Conservation (phyloP, 2,113 vertebrate species). For the Hydropotes inermis region DNA sequence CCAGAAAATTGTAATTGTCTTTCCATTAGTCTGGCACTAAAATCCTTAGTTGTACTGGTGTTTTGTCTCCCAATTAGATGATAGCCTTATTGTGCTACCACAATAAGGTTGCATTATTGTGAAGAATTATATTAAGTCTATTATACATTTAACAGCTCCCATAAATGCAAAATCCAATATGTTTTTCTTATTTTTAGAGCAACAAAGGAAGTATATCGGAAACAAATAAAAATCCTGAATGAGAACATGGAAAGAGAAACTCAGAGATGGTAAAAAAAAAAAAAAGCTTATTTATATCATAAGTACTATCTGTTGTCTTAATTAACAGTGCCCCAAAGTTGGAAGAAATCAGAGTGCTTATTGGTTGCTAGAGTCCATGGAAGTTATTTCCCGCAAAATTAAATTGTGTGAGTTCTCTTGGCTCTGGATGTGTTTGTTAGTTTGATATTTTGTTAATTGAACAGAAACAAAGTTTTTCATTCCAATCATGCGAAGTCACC, state of each 20-base stretch:
- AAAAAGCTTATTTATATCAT: not conserved
- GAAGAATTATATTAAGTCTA: not conserved
- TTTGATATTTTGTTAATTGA: not conserved
- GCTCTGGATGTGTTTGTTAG: not conserved
- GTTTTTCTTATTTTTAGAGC: slow-evolving; percentile 50
- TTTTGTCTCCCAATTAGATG: not conserved
- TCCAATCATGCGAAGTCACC: not conserved
- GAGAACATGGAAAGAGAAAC: slow-evolving; percentile 55
- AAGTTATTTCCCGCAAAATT: not conserved
- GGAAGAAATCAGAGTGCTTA: not conserved
- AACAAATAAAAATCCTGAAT: slow-evolving; percentile 56
- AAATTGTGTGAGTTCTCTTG: not conserved
- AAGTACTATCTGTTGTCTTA: not conserved
- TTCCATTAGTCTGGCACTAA: not conserved
- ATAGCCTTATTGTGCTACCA: not conserved
- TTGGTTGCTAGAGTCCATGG: not conserved
- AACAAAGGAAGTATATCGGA: not conserved
- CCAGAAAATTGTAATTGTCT: not conserved
- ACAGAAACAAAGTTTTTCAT: not conserved
- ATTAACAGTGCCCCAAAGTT: not conserved
- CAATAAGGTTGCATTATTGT: not conserved
- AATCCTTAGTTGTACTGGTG: not conserved
- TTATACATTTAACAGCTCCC: not conserved
- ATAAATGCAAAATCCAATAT: slow-evolving; percentile 21
- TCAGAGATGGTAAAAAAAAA: slow-evolving; percentile 67